phyloP scores from a whole-genome alignment of 2,113 vertebrate genomes.

The Machaerirhynchus nigripectus region DNA sequence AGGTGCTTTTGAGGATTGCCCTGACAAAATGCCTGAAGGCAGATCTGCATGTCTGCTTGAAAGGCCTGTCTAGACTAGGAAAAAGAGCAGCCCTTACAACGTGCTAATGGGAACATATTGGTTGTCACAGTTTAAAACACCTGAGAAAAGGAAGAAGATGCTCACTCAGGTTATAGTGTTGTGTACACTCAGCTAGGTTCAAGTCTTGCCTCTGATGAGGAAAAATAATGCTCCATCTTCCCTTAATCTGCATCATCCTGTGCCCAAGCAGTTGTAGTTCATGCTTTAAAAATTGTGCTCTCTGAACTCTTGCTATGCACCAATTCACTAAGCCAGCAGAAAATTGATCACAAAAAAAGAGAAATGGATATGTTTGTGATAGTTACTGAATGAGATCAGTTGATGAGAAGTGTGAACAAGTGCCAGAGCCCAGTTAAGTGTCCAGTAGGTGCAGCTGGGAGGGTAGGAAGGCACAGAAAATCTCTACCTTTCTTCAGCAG shows the following conservation, averaged over 20 bases:
- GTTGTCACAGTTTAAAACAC: constrained; percentile 12
- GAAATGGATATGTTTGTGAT: not conserved
- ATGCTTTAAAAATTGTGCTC: not conserved
- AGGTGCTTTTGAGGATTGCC: constrained; percentile 30
- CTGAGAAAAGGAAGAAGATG: not conserved
- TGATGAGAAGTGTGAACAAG: not conserved
- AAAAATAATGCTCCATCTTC: not conserved
- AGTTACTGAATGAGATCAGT: not conserved
- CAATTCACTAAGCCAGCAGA: not conserved
- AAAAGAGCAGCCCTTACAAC: constrained; percentile 28
- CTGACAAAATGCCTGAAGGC: constrained; percentile 41
- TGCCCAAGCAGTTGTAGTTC: not conserved
- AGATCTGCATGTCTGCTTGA: constrained; percentile 18
- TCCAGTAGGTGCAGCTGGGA: not conserved
- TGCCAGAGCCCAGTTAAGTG: not conserved
- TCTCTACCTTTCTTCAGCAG: not conserved
- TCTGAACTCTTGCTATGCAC: not conserved
- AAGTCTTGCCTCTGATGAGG: not conserved
- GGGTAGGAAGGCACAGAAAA: not conserved
- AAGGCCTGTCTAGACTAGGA: constrained; percentile 51
- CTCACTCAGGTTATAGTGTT: not conserved
- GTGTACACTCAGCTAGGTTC: not conserved
- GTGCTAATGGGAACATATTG: constrained; percentile 23
- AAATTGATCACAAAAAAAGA: not conserved
- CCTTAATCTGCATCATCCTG: not conserved